Evolutionary conservation across 2,797 vertebrate genomes (phyloP), one percentile per base, ranked within the genome.

Genomic region (Siniperca undulata): DNA sequence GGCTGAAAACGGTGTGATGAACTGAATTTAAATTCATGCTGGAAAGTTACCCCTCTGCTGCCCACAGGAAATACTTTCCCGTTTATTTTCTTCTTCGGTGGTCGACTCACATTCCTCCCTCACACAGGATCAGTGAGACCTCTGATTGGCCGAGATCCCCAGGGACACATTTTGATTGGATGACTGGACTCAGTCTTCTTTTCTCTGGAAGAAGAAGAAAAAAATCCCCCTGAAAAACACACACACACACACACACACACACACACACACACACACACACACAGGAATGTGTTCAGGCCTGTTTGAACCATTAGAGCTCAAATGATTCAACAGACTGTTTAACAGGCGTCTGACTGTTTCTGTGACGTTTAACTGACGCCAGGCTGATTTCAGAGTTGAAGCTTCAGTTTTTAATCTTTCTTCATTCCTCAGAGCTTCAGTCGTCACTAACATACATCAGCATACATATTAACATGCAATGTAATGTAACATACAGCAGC

Each of bases 21-120:
- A 17, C 4, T 48, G 50, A 59, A 16, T 30, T 59, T 30, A 13
- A 44, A 30, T 16, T 40, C 6, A 10, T 22, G 24, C 19, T 34
- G 30, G 36, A 66, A 34, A 24, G 46, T 34, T 56, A 61, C n/a
- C 10, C 8, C 61, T 58, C 50, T 7, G 30, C 65, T 61, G 53
- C 74, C 88, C 67, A 89, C 84, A 87, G 91, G 87, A 92, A 91
- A 89, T 90, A 80, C 87, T 65, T 88, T 17, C 5, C 58, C 70
- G 79, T 80, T 88, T 88, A 81, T 89, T 89, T 89, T 91, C 78
- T 91, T 78, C 83, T 88, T 78, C 55, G 5, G 84, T 79, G 90
- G 88, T 84, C 9, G 12, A 44, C 64, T 70, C 50, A 58, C 85
- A 88, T 90, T 91, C 84, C 77, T 86, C n/a, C 55, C 11, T 22